phyloP scores from a whole-genome alignment of 2,888 invertebrate genomes.

The Drosophila demipolita region DNA sequence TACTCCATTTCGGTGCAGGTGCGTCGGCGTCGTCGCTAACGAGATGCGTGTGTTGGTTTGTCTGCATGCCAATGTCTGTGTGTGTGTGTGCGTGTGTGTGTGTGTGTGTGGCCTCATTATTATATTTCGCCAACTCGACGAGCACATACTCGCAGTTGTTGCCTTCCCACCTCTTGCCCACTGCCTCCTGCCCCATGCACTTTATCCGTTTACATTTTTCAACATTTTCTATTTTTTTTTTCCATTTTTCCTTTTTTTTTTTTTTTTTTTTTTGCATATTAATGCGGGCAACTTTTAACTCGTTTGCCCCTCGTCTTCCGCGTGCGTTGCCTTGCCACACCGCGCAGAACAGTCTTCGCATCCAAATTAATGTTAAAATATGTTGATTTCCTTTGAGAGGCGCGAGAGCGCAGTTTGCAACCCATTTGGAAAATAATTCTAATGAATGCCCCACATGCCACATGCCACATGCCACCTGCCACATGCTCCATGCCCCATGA shows the following conservation, averaged over 20 bases:
- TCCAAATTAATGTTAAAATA: conserved; percentile 74
- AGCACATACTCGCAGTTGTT: conserved; percentile 51
- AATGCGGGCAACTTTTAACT: conserved; percentile 63
- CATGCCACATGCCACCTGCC: conserved; percentile 3
- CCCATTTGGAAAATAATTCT: conserved; percentile 45
- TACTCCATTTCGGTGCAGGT: conserved; percentile 82
- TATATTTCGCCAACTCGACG: conserved; percentile 72
- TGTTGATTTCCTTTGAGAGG: conserved; percentile 72
- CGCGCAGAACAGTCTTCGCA: conserved; percentile 24
- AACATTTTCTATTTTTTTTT: conserved; percentile 19
- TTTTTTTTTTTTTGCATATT: conserved; percentile 35
- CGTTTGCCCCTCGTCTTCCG: conserved; percentile 36
- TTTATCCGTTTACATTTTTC: conserved; percentile 61
- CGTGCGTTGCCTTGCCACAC: not conserved
- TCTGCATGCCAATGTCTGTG: conserved; percentile 11
- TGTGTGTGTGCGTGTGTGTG: conserved; percentile 19
- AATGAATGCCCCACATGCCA: conserved; percentile 51
- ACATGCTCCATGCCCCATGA: conserved; percentile 3
- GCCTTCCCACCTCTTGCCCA: conserved; percentile 3
- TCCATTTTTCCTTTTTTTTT: not conserved
- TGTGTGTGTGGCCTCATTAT: conserved; percentile 73
- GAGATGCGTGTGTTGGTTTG: conserved; percentile 42
- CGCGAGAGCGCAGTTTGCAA: conserved; percentile 29
- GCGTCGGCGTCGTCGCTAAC: conserved; percentile 64
- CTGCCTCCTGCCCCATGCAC: conserved; percentile 9